Conservation (phyloP, 2,113 vertebrate genomes). For the Chinchilla lanigera region DNA sequence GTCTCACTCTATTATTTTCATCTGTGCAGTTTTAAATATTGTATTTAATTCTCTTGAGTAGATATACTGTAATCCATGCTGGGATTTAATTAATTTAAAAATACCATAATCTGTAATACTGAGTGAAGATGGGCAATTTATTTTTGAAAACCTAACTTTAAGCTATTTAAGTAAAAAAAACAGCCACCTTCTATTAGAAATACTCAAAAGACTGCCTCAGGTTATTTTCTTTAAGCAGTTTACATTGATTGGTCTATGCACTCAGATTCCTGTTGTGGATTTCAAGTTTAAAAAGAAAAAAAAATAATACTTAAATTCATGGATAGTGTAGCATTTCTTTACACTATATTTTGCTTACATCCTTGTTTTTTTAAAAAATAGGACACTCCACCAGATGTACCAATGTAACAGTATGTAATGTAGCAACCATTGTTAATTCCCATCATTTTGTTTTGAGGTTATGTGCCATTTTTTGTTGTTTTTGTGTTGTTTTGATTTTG, state of each 20-base stretch:
- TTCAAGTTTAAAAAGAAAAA: background rate
- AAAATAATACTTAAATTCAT: background rate
- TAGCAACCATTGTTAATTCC: too few relatives aligned
- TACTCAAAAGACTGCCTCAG: background rate
- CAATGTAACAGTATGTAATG: too few relatives aligned
- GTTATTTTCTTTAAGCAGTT: constrained; percentile 51
- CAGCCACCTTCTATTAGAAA: constrained; percentile 19
- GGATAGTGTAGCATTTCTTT: background rate
- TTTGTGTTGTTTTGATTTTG: too few relatives aligned
- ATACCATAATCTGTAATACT: background rate
- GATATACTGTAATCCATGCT: background rate
- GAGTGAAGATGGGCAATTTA: background rate
- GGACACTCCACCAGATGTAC: too few relatives aligned
- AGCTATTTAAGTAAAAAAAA: constrained; percentile 25
- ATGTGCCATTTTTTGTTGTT: too few relatives aligned
- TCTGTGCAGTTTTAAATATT: background rate
- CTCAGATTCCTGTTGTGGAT: background rate
- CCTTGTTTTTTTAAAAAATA: background rate
- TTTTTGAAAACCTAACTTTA: constrained; percentile 35
- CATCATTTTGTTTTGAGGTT: too few relatives aligned
- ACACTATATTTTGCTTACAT: background rate
- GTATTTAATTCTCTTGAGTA: background rate
- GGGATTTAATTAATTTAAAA: constrained; percentile 61
- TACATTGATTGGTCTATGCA: constrained; percentile 1
- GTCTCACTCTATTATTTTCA: background rate